Conservation (phyloP, 2,888 invertebrate genomes). For the Sussaba pulchella region DNA sequence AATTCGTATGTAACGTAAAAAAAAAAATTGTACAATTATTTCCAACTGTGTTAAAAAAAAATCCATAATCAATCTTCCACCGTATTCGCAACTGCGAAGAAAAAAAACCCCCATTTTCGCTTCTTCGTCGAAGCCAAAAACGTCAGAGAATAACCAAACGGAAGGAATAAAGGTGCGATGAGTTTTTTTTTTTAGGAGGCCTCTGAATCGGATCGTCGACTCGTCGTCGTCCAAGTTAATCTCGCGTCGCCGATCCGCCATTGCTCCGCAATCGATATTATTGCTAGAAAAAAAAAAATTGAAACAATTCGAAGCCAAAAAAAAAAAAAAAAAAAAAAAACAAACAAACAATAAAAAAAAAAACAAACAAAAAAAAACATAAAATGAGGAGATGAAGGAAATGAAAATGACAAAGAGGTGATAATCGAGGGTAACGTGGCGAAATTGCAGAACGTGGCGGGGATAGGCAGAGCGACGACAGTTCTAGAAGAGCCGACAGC, state of each 20-base stretch:
- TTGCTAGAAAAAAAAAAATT: not conserved
- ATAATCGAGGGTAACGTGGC: slow-evolving; percentile 23
- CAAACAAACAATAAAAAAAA: too few relatives aligned
- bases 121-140: slow-evolving; percentile 29
- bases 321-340: slow-evolving; percentile 2
- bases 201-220: slow-evolving; percentile 6
- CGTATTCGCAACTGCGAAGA: too few relatives aligned
- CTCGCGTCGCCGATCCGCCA: not conserved
- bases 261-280: slow-evolving; percentile 5
- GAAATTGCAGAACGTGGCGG: slow-evolving; percentile 83
- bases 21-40: slow-evolving; percentile 4
- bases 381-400: not conserved
- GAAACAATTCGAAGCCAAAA: not conserved
- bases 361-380: not conserved
- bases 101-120: slow-evolving; percentile 41
- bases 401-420: slow-evolving; percentile 23
- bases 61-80: too few relatives aligned
- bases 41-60: slow-evolving; percentile 6
- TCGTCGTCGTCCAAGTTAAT: not conserved
- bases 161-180: slow-evolving; percentile 81
- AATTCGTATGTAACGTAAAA: too few relatives aligned
- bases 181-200: slow-evolving; percentile 46
- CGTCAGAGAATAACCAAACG: slow-evolving; percentile 6
- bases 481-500: slow-evolving; percentile 86
- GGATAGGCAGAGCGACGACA: slow-evolving; percentile 86